phyloP scores from a whole-genome alignment of 2,888 invertebrate species.

The Campoletis raptor region DNA sequence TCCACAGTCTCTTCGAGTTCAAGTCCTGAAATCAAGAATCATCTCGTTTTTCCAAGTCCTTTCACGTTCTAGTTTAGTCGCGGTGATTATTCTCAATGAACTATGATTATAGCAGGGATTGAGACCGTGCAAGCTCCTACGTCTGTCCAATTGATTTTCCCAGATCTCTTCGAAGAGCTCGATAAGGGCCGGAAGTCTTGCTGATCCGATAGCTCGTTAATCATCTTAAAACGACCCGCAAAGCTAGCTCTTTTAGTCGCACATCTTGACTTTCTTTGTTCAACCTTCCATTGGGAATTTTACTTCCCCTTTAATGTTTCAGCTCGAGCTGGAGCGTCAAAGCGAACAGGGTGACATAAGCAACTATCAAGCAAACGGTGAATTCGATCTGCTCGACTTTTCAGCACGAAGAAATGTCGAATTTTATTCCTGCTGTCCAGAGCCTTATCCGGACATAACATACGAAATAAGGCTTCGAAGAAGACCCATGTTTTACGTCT shows the following conservation, averaged over 20 bases:
- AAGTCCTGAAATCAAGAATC: background rate
- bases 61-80: too few species aligned
- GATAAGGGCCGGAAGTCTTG: constrained; percentile 37
- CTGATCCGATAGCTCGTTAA: constrained; percentile 47
- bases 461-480: constrained; percentile 91
- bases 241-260: constrained; percentile 20
- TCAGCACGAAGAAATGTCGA: constrained; percentile 90
- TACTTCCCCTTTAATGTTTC: constrained; percentile 68
- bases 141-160: constrained; percentile 33
- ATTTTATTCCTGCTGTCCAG: constrained; percentile 92
- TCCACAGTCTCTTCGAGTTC: constrained; percentile 10
- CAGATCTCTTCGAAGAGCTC: background rate
- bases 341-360: constrained; percentile 93
- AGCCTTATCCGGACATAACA: constrained; percentile 94
- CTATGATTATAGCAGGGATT: background rate
- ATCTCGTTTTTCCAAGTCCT: background rate
- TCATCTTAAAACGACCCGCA: constrained; percentile 43
- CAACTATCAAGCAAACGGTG: constrained; percentile 96
- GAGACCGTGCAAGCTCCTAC: background rate
- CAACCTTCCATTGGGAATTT: background rate
- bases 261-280: background rate
- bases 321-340: constrained; percentile 92
- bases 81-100: background rate
- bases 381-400: constrained; percentile 93
- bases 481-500: constrained; percentile 94